Evolutionary conservation across 92 coral and sea anemone genomes (phyloP).

Genomic region (Muricea muricata): DNA sequence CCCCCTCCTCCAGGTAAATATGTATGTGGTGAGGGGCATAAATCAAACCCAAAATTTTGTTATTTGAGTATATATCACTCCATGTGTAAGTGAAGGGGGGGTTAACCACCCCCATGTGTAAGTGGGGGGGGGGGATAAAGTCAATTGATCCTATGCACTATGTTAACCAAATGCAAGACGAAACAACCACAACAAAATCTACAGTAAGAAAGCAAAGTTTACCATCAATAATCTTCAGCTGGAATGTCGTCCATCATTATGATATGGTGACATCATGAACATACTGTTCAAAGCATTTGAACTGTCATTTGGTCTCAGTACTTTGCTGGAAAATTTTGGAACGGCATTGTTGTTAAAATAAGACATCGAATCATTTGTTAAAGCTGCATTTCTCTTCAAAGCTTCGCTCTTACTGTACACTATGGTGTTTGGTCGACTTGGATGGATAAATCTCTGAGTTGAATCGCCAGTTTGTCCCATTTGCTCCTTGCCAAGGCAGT

Average conservation of each 20-base stretch:
- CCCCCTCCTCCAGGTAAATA: too few relatives aligned
- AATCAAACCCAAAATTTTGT: too few relatives aligned
- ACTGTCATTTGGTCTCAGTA: background rate
- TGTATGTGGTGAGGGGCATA: too few relatives aligned
- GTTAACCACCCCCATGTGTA: too few relatives aligned
- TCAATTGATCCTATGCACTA: too few relatives aligned
- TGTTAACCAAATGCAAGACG: background rate
- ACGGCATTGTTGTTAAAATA: constrained; percentile 11
- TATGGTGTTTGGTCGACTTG: background rate
- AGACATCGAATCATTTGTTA: background rate
- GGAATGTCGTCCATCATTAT: constrained; percentile 79
- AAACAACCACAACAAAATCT: background rate
- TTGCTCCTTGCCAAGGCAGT: background rate
- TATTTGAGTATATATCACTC: too few relatives aligned
- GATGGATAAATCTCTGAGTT: background rate
- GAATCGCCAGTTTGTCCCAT: background rate
- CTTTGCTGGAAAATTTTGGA: background rate
- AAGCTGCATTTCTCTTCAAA: background rate
- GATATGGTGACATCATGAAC: constrained; percentile 78
- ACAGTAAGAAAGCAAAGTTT: too few relatives aligned
- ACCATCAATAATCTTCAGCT: background rate
- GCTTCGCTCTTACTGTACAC: constrained; percentile 21
- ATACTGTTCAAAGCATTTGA: background rate
- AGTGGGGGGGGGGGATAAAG: too few relatives aligned
- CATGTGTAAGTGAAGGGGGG: too few relatives aligned